Evolutionary conservation across 1,140 invertebrate genomes (phyloP).

Genomic region (Hyphantria cunea): DNA sequence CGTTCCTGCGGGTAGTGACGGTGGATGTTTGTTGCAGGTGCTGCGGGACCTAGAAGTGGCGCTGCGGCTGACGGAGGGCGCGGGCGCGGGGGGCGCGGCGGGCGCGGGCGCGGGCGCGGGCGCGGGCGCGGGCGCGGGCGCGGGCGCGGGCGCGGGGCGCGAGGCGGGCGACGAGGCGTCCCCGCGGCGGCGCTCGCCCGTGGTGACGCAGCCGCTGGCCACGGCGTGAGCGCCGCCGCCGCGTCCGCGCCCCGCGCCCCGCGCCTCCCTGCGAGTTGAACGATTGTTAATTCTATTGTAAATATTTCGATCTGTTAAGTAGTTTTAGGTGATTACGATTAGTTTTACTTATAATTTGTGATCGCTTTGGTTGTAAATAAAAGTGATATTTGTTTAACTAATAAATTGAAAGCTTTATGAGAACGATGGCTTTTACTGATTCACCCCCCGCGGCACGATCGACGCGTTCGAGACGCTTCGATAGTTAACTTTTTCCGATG

Average conservation of each 20-base stretch:
- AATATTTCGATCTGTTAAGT: conserved; percentile 79
- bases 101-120: conserved; percentile 27
- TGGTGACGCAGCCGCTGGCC: conserved; percentile 69
- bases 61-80: conserved; percentile 83
- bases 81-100: conserved; percentile 34
- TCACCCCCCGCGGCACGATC: too few species aligned
- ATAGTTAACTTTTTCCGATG: too few species aligned
- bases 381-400: conserved; percentile 81
- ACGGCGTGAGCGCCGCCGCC: conserved; percentile 51
- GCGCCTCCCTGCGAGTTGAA: conserved; percentile 40
- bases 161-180: conserved; percentile 45
- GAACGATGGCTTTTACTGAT: conserved; percentile 26
- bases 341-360: conserved; percentile 76
- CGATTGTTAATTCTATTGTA: conserved; percentile 77
- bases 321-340: conserved; percentile 78
- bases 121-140: conserved; percentile 23
- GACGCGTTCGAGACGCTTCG: too few species aligned
- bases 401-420: conserved; percentile 75
- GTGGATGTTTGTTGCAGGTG: conserved; percentile 43
- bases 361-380: conserved; percentile 81
- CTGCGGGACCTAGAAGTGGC: conserved; percentile 92
- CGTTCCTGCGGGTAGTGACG: too few species aligned
- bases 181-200: conserved; percentile 59
- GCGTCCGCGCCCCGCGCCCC: conserved; percentile 3
- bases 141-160: conserved; percentile 65